phyloP scores from a whole-genome alignment of 2,113 vertebrate species.

The Pholis gunnellus region DNA sequence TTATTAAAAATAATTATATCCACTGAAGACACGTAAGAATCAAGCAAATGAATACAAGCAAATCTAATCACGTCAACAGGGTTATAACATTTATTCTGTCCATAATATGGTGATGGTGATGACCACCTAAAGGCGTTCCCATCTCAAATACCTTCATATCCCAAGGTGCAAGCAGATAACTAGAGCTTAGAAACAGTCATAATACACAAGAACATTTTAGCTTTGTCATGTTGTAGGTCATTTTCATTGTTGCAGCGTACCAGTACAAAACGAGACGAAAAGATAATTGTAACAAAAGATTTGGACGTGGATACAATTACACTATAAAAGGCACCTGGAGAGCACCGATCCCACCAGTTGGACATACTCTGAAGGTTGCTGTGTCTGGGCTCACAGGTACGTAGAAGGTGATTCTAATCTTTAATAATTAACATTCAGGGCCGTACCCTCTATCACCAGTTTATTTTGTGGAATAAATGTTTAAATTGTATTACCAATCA shows the following conservation, averaged over 20 bases:
- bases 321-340: conserved; percentile 74
- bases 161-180: conserved; percentile 34
- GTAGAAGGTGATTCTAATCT: conserved; percentile 12
- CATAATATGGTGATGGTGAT: neutral
- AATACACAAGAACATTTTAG: conserved; percentile 51
- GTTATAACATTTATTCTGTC: conserved; percentile 1
- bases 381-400: conserved; percentile 61
- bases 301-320: conserved; percentile 53
- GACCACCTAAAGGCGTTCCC: conserved; percentile 37
- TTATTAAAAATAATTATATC: neutral
- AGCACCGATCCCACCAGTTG: conserved; percentile 38
- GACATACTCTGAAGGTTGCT: conserved; percentile 26
- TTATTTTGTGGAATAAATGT: neutral
- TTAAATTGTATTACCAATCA: neutral
- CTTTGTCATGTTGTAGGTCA: conserved; percentile 83
- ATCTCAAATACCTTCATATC: conserved; percentile 29
- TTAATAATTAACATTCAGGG: neutral
- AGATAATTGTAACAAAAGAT: conserved; percentile 71
- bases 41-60: neutral
- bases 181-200: conserved; percentile 27
- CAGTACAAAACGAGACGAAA: conserved; percentile 57
- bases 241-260: conserved; percentile 55
- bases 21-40: neutral
- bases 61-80: neutral
- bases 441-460: neutral